phyloP scores from a whole-genome alignment of 2,113 vertebrate genomes.

The Neolamprologus falcicula region DNA sequence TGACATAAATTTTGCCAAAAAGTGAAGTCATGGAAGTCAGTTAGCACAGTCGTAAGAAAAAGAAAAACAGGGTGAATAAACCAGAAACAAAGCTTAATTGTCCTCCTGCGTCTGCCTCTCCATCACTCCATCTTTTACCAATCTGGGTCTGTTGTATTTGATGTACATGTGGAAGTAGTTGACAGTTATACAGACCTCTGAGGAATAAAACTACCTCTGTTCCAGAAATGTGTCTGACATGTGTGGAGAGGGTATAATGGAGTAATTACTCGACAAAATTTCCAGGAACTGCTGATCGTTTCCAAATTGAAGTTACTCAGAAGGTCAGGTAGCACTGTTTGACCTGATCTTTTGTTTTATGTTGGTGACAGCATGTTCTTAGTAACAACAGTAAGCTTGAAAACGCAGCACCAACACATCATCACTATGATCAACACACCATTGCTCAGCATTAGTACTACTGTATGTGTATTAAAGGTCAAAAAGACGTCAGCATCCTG shows the following conservation, averaged over 20 bases:
- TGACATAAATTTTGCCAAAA: conserved; percentile 5
- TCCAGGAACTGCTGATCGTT: neutral
- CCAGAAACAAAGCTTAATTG: conserved; percentile 44
- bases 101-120: neutral
- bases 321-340: neutral
- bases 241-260: neutral
- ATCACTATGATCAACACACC: neutral
- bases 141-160: neutral
- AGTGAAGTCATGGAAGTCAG: conserved; percentile 30
- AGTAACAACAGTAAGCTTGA: neutral
- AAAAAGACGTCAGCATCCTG: neutral
- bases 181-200: neutral
- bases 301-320: neutral
- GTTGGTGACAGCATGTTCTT: neutral
- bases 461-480: neutral
- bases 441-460: neutral
- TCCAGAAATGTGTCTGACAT: neutral
- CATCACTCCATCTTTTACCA: neutral
- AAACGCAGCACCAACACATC: neutral
- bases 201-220: neutral
- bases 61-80: neutral
- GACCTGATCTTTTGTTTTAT: neutral
- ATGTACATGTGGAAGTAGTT: neutral
- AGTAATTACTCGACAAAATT: neutral
- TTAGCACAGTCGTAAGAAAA: neutral